Conservation (phyloP, 2,797 vertebrate genomes). For the Pseudochaenichthys georgianus region DNA sequence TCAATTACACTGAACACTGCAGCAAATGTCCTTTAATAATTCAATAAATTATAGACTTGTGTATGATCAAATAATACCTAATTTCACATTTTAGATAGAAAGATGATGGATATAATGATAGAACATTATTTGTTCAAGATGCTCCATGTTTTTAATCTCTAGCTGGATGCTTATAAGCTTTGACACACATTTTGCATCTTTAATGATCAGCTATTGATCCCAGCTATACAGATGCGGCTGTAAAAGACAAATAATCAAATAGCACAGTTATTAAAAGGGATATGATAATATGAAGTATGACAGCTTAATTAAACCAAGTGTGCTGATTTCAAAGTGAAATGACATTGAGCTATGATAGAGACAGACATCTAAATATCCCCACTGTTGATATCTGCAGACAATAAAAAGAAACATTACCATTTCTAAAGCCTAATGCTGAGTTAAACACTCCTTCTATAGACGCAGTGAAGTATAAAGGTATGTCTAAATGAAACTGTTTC, state of each 20-base stretch:
- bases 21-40: constrained; percentile 64
- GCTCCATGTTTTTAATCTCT: constrained; percentile 30
- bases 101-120: too few species aligned
- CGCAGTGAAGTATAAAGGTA: constrained; percentile 27
- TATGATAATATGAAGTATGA: constrained; percentile 54
- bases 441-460: constrained; percentile 4
- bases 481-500: constrained; percentile 59
- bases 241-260: constrained; percentile 52
- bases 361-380: constrained; percentile 43
- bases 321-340: constrained; percentile 53
- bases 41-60: constrained; percentile 55
- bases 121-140: constrained; percentile 18
- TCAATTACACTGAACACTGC: constrained; percentile 73
- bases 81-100: neutral
- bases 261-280: constrained; percentile 43
- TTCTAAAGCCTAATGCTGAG: constrained; percentile 26
- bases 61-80: constrained; percentile 21
- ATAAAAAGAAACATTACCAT: constrained; percentile 25
- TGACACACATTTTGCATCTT: constrained; percentile 46
- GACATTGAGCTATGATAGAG: constrained; percentile 27
- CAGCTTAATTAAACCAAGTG: constrained; percentile 59
- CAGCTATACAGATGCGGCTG: constrained; percentile 41
- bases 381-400: constrained; percentile 26
- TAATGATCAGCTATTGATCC: constrained; percentile 65
- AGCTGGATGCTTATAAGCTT: constrained; percentile 51